phyloP scores from a whole-genome alignment of 2,888 invertebrate genomes.

The Autographa pulchrina region DNA sequence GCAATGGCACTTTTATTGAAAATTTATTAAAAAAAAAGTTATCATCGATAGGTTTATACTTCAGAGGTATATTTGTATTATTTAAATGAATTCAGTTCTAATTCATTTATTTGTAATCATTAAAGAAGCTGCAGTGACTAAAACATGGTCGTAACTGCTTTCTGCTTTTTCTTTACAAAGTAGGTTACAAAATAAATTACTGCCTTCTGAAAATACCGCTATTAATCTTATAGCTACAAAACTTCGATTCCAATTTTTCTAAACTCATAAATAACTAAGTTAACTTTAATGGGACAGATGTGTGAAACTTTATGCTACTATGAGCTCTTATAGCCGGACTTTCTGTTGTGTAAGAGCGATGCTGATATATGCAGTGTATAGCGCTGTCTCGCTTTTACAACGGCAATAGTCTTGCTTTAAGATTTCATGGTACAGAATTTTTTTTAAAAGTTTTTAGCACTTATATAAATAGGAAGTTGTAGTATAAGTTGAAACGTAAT shows the following conservation, averaged over 20 bases:
- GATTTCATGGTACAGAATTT: background rate
- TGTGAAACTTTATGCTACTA: background rate
- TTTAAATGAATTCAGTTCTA: no score
- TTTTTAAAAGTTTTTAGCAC: slow-evolving; percentile 31
- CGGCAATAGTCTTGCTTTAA: no score
- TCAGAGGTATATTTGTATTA: no score
- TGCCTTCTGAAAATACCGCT: slow-evolving; percentile 8
- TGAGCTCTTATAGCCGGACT: no score
- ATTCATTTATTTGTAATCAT: no score
- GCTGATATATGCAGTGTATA: no score
- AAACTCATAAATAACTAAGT: slow-evolving; percentile 23
- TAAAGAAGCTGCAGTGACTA: no score
- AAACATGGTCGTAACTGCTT: background rate
- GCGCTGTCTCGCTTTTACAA: no score
- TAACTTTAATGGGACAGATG: slow-evolving; percentile 21
- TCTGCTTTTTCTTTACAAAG: background rate
- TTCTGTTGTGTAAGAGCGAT: no score
- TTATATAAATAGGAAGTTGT: slow-evolving; percentile 9
- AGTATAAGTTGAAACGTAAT: slow-evolving; percentile 43
- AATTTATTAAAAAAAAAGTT: no score
- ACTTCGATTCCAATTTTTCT: slow-evolving; percentile 2
- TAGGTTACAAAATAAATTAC: slow-evolving; percentile 10
- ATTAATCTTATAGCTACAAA: slow-evolving; percentile 15
- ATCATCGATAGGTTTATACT: no score
- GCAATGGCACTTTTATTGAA: no score